Evolutionary conservation across 2,888 invertebrate genomes (phyloP).

Genomic region (Oscheius sp.): DNA sequence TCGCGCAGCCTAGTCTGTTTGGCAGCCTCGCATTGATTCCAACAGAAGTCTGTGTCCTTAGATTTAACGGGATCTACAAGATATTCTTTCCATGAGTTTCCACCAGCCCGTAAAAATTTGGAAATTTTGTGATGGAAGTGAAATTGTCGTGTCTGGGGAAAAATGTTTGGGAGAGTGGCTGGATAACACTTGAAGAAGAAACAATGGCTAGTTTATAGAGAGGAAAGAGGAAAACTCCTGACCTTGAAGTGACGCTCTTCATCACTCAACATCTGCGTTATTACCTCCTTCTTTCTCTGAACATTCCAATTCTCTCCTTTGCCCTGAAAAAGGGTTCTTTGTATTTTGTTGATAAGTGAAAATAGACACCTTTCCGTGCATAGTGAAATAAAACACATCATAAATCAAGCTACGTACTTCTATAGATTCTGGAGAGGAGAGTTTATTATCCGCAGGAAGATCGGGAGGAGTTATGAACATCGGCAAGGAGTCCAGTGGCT

Average conservation of each 20-base stretch:
- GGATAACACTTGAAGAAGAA: too few relatives aligned
- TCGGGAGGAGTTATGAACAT: conserved; percentile 17
- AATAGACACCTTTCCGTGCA: neutral
- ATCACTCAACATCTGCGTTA: conserved; percentile 82
- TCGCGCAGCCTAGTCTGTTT: conserved; percentile 26
- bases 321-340: neutral
- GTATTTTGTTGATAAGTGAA: neutral
- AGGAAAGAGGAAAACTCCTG: conserved; percentile 1
- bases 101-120: neutral
- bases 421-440: conserved; percentile 4
- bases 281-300: conserved; percentile 83
- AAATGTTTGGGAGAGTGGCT: neutral
- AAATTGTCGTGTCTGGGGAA: neutral
- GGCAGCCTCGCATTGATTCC: conserved; percentile 31
- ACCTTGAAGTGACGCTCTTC: conserved; percentile 63
- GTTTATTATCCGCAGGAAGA: conserved; percentile 2
- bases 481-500: conserved; percentile 54
- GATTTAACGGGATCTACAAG: conserved; percentile 17
- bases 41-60: conserved; percentile 24
- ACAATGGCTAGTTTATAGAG: conserved; percentile 7
- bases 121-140: neutral
- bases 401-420: conserved; percentile 2
- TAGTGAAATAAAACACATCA: neutral
- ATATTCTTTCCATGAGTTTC: neutral
- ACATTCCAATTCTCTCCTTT: conserved; percentile 11